Evolutionary conservation across 2,888 invertebrate species (phyloP), one percentile per base, ranked within the genome.

Genomic region (Ornithoptera priamus): DNA sequence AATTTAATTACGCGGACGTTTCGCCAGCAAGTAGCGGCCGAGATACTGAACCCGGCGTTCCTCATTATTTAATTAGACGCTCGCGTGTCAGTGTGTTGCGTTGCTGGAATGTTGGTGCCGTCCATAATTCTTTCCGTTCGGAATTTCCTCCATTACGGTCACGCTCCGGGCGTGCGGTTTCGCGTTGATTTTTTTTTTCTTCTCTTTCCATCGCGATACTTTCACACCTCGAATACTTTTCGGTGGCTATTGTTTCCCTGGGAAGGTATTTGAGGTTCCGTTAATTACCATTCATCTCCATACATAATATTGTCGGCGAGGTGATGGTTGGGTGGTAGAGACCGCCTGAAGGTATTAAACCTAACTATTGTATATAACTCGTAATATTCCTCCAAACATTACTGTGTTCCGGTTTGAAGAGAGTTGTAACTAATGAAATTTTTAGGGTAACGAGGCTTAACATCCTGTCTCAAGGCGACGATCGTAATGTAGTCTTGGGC

Each of bases 61-160:
- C 77, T 77, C 75, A 73, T 78, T 77, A 75, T 76, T 78, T 81
- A 84, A 86, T 85, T 83, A 82, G 76, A 75, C 76, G 76, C 79
- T 85, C 73, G 85, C 85, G 84, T 89, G 87, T 80, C 80, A 77
- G 74, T 70, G 68, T 72, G 73, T 77, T 42, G 36, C 64, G 36
- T 20, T 24, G 22, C n/a, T 20, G 59, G 68, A 64, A 68, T 64
- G 59, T 68, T 60, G 15, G 56, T 36, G 30, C 18, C 63, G 58
- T 24, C 58, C 36, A 22, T 59, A 64, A 64, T 68, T 68, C 59
- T 64, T 68, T 68, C 59, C 50, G 63, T 68, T 18, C 17, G 50
- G 58, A 68, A 63, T 68, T 60, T 68, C 50, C 68, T 62, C 62
- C 22, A 68, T 64, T 64, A 60, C 59, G 39, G 68, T 18, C 39